Evolutionary conservation across 2,888 invertebrate species (phyloP).

Genomic region (Caenorhabditis angaria): DNA sequence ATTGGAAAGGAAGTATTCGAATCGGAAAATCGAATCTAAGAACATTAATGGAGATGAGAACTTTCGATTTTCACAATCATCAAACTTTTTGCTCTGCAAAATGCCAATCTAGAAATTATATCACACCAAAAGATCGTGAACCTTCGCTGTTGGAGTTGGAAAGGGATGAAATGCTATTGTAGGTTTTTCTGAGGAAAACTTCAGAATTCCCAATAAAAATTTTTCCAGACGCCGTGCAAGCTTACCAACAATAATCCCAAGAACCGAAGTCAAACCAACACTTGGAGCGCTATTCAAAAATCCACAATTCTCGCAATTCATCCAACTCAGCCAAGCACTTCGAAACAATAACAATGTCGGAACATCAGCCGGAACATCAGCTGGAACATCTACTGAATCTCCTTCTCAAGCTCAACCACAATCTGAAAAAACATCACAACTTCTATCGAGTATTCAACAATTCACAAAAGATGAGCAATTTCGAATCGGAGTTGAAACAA

Average conservation of each 20-base stretch:
- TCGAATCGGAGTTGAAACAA: slow-evolving; percentile 31
- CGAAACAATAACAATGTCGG: slow-evolving; percentile 44
- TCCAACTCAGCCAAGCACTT: slow-evolving; percentile 46
- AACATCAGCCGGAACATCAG: background rate
- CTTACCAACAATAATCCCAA: background rate
- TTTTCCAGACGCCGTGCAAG: background rate
- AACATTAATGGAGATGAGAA: slow-evolving; percentile 73
- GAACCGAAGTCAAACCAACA: background rate
- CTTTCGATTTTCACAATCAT: slow-evolving; percentile 74
- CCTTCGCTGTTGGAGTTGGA: background rate
- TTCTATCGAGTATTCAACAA: background rate
- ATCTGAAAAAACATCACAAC: background rate
- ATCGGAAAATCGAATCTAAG: slow-evolving; percentile 72
- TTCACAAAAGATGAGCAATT: slow-evolving; percentile 27
- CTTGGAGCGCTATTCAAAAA: slow-evolving; percentile 47
- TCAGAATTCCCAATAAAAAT: background rate
- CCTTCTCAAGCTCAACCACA: background rate
- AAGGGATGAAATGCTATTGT: background rate
- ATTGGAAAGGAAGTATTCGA: slow-evolving; percentile 75
- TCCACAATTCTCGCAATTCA: slow-evolving; percentile 42
- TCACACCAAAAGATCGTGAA: slow-evolving; percentile 56
- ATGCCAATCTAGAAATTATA: slow-evolving; percentile 72
- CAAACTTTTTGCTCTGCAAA: slow-evolving; percentile 73
- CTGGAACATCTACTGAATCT: background rate
- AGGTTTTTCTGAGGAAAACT: background rate